These are phyloP conservation scores for Dolichotis patagonum DNA, from an alignment of 2,113 vertebrate genomes.

Conservation along the genomic window DNA sequence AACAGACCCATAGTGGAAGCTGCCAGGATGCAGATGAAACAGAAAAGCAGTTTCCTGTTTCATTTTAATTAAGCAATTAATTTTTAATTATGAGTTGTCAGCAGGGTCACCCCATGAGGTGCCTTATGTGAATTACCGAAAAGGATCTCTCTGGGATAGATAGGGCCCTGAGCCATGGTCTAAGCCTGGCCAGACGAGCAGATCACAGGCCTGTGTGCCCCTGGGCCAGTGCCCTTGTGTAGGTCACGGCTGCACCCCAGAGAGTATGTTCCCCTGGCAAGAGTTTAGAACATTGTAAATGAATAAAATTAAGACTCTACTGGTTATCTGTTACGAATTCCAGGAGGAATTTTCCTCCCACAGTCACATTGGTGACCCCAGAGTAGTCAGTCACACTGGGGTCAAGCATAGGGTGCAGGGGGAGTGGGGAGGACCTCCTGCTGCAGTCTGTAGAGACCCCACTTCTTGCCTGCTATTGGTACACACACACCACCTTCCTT, in stretches of 20 bases:
- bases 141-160: slow-evolving; percentile 4
- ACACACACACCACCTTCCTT: neutral
- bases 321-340: neutral
- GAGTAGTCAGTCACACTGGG: neutral
- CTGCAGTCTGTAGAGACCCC: fast-evolving
- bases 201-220: neutral
- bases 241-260: neutral
- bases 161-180: neutral
- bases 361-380: neutral
- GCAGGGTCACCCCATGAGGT: slow-evolving; percentile 19
- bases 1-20: neutral
- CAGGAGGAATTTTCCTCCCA: neutral
- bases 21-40: neutral
- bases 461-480: fast-evolving
- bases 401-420: neutral
- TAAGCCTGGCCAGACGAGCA: neutral
- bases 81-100: slow-evolving; percentile 54
- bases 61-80: slow-evolving; percentile 55
- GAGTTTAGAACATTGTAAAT: slow-evolving; percentile 8
- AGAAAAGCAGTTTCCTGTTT: neutral
- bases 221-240: neutral
- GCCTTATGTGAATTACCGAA: slow-evolving; percentile 40
- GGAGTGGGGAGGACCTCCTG: neutral
- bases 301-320: neutral
- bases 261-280: neutral